A percentile compares a stretch with the other conserved stretches of the same genome.
Conservation (phyloP, 53 echinoderm and acorn worm species). For the Pentamera pediparva region DNA sequence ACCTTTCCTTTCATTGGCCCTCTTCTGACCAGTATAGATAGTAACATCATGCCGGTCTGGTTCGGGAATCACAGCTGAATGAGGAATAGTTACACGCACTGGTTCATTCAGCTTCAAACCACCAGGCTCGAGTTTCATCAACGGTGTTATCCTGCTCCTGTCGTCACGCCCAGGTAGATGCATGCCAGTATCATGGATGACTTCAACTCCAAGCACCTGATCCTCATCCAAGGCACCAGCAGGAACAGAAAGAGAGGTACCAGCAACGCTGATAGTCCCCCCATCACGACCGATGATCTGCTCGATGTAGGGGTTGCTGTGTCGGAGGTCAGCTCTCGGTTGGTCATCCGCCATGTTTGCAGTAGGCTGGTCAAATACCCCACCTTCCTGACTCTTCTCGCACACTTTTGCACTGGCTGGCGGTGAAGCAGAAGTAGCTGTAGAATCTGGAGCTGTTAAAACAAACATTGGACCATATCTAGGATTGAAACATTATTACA, state of each 20-base stretch:
- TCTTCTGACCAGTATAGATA: neutral
- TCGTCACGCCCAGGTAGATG: neutral
- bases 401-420: no score
- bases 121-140: neutral
- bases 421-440: no score
- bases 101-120: neutral
- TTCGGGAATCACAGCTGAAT: neutral
- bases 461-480: no score
- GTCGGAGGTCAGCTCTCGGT: neutral
- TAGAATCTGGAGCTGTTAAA: no score
- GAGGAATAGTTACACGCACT: neutral
- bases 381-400: no score
- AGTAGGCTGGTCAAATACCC: no score
- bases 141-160: neutral
- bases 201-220: neutral
- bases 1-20: neutral
- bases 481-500: no score
- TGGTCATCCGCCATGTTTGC: neutral
- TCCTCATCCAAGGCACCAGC: neutral
- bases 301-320: neutral
- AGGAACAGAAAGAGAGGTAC: neutral
- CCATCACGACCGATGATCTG: neutral
- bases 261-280: neutral
- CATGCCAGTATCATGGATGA: neutral
- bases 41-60: neutral